These are phyloP conservation scores for Gorsachius goisagi DNA, from an alignment of 2,113 vertebrate genomes.

Conservation along the genomic window DNA sequence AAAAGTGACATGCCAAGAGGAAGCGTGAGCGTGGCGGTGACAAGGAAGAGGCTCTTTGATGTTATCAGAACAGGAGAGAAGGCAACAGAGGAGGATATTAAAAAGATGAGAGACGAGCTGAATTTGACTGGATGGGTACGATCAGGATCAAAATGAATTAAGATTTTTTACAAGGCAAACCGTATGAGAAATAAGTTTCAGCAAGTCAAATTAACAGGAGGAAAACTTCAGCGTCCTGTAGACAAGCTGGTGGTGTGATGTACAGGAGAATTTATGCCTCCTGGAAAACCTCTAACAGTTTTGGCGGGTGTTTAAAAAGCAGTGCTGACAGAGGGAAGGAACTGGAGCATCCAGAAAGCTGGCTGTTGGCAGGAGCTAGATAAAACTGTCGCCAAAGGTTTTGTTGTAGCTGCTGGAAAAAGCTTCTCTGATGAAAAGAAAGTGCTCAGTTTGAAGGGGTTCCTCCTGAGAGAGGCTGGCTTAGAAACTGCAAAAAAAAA, in stretches of 20 bases:
- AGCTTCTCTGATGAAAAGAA: not conserved
- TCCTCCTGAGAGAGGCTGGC: not conserved
- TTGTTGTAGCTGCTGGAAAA: not conserved
- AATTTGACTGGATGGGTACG: not conserved
- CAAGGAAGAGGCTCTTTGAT: not conserved
- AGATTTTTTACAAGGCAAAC: not conserved
- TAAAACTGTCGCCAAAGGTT: not conserved
- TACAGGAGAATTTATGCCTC: not conserved
- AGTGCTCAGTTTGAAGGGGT: not conserved
- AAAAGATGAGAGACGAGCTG: slow-evolving; percentile 15
- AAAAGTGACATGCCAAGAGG: not conserved
- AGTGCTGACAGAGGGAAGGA: not conserved
- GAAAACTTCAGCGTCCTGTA: not conserved
- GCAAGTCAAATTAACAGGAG: not conserved
- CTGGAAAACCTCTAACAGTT: not conserved
- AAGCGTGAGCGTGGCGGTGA: not conserved
- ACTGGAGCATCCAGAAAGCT: not conserved
- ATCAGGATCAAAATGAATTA: not conserved
- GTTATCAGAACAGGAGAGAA: not conserved
- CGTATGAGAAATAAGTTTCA: not conserved
- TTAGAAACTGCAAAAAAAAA: not conserved
- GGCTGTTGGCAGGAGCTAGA: not conserved
- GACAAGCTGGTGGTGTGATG: not conserved
- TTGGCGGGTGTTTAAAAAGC: not conserved
- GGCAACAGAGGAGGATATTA: slow-evolving; percentile 21